phyloP scores from a whole-genome alignment of 2,888 invertebrate species.

The Hypsopygia costalis region DNA sequence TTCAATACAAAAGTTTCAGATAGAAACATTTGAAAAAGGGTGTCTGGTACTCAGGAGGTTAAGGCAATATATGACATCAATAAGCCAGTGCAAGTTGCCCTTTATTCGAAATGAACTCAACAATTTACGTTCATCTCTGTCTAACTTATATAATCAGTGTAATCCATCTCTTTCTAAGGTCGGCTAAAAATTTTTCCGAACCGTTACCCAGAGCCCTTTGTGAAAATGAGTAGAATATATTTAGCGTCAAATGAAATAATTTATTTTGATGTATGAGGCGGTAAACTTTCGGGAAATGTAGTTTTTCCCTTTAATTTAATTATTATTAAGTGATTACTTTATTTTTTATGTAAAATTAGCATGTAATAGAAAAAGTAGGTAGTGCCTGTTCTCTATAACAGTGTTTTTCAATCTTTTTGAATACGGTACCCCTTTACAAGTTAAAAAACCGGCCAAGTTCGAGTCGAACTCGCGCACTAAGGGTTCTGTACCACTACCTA shows the following conservation, averaged over 20 bases:
- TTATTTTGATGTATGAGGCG: slow-evolving; percentile 53
- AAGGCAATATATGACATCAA: slow-evolving; percentile 42
- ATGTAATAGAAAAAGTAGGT: too few relatives aligned
- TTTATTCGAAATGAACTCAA: slow-evolving; percentile 29
- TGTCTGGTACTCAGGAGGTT: not conserved
- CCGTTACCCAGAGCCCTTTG: slow-evolving; percentile 43
- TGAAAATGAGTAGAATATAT: slow-evolving; percentile 59
- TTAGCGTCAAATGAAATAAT: slow-evolving; percentile 63
- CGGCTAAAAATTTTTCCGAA: slow-evolving; percentile 46
- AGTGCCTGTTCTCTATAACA: too few relatives aligned
- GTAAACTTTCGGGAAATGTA: slow-evolving; percentile 1
- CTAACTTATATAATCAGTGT: slow-evolving; percentile 10
- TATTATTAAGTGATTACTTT: too few relatives aligned
- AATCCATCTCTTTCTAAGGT: slow-evolving; percentile 27
- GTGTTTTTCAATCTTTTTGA: too few relatives aligned
- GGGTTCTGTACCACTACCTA: too few relatives aligned
- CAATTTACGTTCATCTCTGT: slow-evolving; percentile 25
- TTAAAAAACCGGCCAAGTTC: too few relatives aligned
- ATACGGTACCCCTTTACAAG: too few relatives aligned
- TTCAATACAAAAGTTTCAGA: not conserved
- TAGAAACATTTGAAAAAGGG: not conserved
- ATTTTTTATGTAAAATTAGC: too few relatives aligned
- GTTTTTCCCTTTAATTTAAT: not conserved
- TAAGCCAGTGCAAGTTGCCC: slow-evolving; percentile 41
- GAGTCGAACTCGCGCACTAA: too few relatives aligned